Base-by-base conservation (phyloP, 2,797 vertebrate species). In the Poecile montanus region DNA sequence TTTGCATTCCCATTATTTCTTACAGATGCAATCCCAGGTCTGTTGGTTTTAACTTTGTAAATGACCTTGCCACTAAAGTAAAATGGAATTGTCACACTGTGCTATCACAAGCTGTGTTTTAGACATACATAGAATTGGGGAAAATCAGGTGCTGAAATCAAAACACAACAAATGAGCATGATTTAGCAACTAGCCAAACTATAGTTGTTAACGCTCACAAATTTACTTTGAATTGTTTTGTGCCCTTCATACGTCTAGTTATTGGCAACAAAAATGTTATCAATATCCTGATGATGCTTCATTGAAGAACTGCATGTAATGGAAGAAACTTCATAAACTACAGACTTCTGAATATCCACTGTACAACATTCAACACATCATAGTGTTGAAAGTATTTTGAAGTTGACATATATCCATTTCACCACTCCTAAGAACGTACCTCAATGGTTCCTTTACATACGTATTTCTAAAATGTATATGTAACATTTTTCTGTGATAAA, bases 91-190 rank as follows among this genome's bases (percentile, higher is more conserved):
- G 54, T 54, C 68, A 89, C 57, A 23, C 20, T 15, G 10, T 16
- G 42, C 54, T 71, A 45, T n/a, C 47, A 72, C 0, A 1, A 81
- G 51, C 42, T 72, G 18, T 61, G 38, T 36, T 79, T 76, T 70
- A 77, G 23, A 47, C 15, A 53, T 38, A 60, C 13, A 60, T 0
- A 56, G 26, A 92, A 73, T 22, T 7, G 14, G 16, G 42, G 34
- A 56, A 91, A 91, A 94, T 75, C 58, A 57, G 58, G 62, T 70
- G 45, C 79, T 91, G 58, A 90, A 89, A 80, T 65, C 21, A 53
- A 87, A 91, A 27, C 34, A 34, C 36, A 81, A 34, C 42, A 65
- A 57, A 87, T 1, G 1, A 91, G 27, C 29, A 26, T 38, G 71
- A 72, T 53, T 13, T 29, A 89, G 45, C 29, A 74, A 29, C 21